Conservation (phyloP, 2,113 vertebrate genomes). For the Ivindomyrus marchei region DNA sequence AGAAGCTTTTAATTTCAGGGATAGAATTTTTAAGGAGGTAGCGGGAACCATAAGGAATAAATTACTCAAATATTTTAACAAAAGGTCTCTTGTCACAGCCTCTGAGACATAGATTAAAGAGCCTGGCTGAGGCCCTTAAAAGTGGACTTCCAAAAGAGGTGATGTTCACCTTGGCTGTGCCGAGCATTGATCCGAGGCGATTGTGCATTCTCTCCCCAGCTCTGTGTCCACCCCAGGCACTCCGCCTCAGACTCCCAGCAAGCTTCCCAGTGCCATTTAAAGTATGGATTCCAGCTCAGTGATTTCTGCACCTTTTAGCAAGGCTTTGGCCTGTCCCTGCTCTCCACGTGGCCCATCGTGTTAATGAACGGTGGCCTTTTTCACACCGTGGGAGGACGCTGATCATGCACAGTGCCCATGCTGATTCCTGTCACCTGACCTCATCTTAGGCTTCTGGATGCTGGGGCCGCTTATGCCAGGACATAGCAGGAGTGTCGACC, state of each 20-base stretch:
- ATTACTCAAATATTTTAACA: background rate
- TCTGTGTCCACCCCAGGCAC: background rate
- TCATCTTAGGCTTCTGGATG: conserved; percentile 10
- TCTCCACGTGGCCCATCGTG: conserved; percentile 46
- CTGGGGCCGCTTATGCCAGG: background rate
- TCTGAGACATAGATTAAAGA: background rate
- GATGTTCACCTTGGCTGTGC: background rate
- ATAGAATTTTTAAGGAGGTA: background rate
- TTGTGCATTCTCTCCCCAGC: background rate
- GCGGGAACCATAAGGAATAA: background rate
- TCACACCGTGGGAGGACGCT: conserved; percentile 44
- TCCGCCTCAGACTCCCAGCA: background rate
- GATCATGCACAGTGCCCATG: conserved; percentile 1
- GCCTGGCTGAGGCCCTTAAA: background rate
- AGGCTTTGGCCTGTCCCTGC: conserved; percentile 28
- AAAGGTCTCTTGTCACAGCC: background rate
- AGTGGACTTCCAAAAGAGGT: background rate
- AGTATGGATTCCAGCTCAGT: background rate
- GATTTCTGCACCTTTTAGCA: background rate
- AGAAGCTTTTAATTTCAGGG: background rate
- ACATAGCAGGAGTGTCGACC: background rate
- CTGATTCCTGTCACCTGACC: conserved; percentile 15
- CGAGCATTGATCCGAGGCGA: background rate
- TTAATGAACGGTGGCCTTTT: conserved; percentile 50
- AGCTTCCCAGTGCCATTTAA: background rate